Base-by-base conservation (phyloP, 2,113 vertebrate species). In the Etheostoma cragini region DNA sequence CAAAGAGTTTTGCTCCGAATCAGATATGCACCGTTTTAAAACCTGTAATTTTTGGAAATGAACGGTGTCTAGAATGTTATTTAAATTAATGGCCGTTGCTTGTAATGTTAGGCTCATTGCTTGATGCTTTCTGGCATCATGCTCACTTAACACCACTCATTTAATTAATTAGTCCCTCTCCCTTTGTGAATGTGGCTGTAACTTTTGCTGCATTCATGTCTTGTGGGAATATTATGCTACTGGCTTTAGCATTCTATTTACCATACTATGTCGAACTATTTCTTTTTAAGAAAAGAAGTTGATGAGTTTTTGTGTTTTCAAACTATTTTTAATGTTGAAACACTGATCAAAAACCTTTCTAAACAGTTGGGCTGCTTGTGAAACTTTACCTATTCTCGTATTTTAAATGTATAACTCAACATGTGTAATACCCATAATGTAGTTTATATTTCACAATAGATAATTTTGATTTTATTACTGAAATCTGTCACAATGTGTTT, bases 31-130 rank as follows among this genome's bases (percentile, higher is more conserved):
- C 26, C 11, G 21, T 3, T 82, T 69, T 24, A 24, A 33, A 30
- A 65, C 26, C 42, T 30, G 10, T 26, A 8, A 66, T 45, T 53
- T 42, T 42, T 71, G 0, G 0, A 24, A 74, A 52, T 50, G 19
- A 57, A 46, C 8, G 58, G 19, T 71, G 52, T 69, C 53, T 70
- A 26, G 13, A 52, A 61, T 69, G 6, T 22, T 12, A 15, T 72
- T 76, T 54, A 8, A 17, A 45, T 75, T 8, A 12, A 12, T 73
- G 73, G 2, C 26, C 14, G 8, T 22, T 42, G n/a, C 57, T 56
- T 47, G 2, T 58, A 21, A 17, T n/a, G 46, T 83, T 72, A 38
- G 49, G 57, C 53, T 81, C 52, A 73, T 60, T 19, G 58, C 35
- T 10, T 61, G 17, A 26, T 26, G 54, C 56, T 15, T 30, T 58